Evolutionary conservation across 2,888 invertebrate genomes (phyloP).

Genomic region (Eupithecia dodoneata): DNA sequence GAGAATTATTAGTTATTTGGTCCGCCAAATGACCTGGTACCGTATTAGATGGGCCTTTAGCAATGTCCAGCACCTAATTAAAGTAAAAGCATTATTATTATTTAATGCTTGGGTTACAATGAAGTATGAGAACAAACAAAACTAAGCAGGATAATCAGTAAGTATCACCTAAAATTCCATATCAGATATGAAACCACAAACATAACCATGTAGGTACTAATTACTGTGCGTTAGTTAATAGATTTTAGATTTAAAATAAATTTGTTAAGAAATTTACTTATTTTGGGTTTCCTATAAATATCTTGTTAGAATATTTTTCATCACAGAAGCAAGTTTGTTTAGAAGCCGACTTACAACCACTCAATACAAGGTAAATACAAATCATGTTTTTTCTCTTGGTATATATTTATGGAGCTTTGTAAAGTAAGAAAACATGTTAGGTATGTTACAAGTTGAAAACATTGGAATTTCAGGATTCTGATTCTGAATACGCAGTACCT

Average conservation of each 20-base stretch:
- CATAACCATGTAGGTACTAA: not conserved
- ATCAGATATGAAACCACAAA: constrained; percentile 18
- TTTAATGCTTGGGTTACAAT: not conserved
- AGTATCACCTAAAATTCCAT: not conserved
- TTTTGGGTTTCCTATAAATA: constrained; percentile 30
- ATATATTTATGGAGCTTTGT: not conserved
- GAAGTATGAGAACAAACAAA: not conserved
- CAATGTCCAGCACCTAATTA: no score
- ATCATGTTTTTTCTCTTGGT: not conserved
- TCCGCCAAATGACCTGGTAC: no score
- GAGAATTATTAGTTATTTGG: no score
- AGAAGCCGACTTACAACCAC: not conserved
- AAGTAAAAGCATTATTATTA: no score
- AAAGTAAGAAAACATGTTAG: not conserved
- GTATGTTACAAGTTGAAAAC: not conserved
- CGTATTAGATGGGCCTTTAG: no score
- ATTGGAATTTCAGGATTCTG: not conserved
- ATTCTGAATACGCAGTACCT: not conserved
- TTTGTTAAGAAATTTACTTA: constrained; percentile 41
- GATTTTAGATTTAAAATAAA: constrained; percentile 48
- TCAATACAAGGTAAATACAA: constrained; percentile 10
- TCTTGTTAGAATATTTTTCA: constrained; percentile 5
- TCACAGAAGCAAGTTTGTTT: constrained; percentile 18
- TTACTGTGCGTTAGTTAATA: constrained; percentile 28
- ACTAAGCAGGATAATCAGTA: not conserved